Conservation (phyloP, 2,797 vertebrate species). For the Falco concolor region DNA sequence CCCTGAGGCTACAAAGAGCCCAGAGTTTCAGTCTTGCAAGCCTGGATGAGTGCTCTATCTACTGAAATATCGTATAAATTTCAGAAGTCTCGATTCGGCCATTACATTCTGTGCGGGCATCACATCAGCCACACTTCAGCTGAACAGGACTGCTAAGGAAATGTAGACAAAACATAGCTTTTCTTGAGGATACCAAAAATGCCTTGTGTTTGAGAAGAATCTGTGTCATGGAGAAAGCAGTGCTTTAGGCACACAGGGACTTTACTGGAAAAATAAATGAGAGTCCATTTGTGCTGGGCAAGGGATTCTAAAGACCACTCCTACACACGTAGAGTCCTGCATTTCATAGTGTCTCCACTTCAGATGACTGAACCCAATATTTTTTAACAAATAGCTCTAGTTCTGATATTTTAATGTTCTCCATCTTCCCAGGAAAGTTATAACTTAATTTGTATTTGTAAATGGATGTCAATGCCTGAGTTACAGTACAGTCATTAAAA, state of each 20-base stretch:
- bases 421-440: not conserved
- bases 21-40: not conserved
- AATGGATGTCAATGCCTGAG: not conserved
- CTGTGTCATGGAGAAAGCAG: not conserved
- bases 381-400: not conserved
- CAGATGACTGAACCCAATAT: not conserved
- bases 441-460: not conserved
- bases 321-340: not conserved
- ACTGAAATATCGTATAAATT: constrained; percentile 24
- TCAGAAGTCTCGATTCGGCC: not conserved
- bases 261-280: not conserved
- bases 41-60: constrained; percentile 8
- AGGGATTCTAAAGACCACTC: not conserved
- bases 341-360: not conserved
- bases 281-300: not conserved
- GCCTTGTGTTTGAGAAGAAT: not conserved
- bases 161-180: not conserved
- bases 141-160: not conserved
- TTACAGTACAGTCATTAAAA: not conserved
- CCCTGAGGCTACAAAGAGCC: not conserved
- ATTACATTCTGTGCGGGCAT: not conserved
- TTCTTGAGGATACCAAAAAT: not conserved
- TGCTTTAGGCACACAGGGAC: not conserved
- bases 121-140: not conserved
- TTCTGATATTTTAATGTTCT: not conserved